Base-by-base conservation (phyloP, 2,113 vertebrate species). In the Pseudonaja textilis region DNA sequence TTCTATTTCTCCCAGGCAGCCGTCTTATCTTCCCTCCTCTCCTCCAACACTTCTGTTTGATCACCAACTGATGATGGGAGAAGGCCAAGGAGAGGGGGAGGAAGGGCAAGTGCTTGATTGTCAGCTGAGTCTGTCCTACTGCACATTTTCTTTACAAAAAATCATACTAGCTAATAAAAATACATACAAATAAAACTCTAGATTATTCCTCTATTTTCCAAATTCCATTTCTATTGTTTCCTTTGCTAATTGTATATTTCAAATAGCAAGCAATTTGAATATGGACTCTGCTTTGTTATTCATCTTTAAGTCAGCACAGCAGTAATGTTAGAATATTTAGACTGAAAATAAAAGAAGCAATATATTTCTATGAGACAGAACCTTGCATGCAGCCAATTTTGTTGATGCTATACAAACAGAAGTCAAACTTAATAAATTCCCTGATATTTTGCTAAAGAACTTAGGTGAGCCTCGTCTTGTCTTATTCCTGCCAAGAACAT, bases 231-330 rank as follows among this genome's bases (percentile, higher is more conserved):
- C 64, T 5, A n/a, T 92, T 89, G n/a, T 47, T 89, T 87, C 59
- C 29, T 55, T 5, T 91, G 39, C 56, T 0, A 0, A 22, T 94
- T n/a, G 92, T 50, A 89, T 87, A 89, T 90, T 96, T 50, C 34
- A 57, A 29, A 55, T 3, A 94, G 45, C 57, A 39, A 8, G 34
- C 45, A 90, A 3, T 85, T 93, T 85, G 89, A 12, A 93, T 93
- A n/a, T 34, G 94, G 90, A 93, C 45, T 94, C 34, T 90, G 11
- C 54, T 50, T 85, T 12, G 52, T 55, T 25, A 90, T 57, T 39
- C n/a, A 89, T 25, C n/a, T 4, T 3, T 39, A 50, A 4, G 52
- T 14, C 5, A 56, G 42, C 16, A 91, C 18, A 20, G 25, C 50
- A n/a, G n/a, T 94, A 88, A 93, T 34, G 16, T n/a, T 52, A 22